Evolutionary conservation across 2,888 invertebrate genomes (phyloP), one percentile per base, ranked within the genome.

Genomic region (Thymelicus lineola): DNA sequence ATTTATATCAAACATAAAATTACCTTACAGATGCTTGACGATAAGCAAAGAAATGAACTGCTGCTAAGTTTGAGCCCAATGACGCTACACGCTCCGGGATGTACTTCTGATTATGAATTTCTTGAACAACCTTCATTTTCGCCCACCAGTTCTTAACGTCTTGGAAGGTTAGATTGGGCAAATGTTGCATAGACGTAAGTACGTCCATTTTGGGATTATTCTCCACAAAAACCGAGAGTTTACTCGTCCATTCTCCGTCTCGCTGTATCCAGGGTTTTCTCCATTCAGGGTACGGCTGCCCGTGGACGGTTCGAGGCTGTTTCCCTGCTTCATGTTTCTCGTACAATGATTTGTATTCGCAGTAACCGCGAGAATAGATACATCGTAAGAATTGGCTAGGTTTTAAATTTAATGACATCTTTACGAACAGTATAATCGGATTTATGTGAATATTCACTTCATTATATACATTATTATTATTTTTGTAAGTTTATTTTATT

Each of bases 11-110:
- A 17, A 28, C 2, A 10, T 0, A 4, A 48, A 66, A 58, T 60
- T 38, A 91, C 94, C 96, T 97, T 0, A 98, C 95, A 70, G 95
- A 93, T 2, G 97, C 98, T n/a, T 95, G 95, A 38, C 97, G 94
- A 83, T 94, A 94, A 1, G 97, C 93, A 61, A 98, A 89, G 85
- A 98, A 98, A 90, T 98, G 97, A 9, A 98, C 96, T 0, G 97
- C 96, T 1, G 97, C 98, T 75, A 99, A 88, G 85, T 99, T 97
- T 46, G 96, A 90, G 0, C 98, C 98, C 0, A 97, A 86, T 48
- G 91, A 87, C 70, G 94, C 83, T 75, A 96, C 94, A 71, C 97
- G 90, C 66, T 95, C 94, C 0, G 93, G 86, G 7, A 95, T 84
- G 82, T 90, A 96, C 70, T 89, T 91, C 79, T 97, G 97, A 80